Conservation (phyloP, 1,140 invertebrate species). For the Aporrectodea caliginosa region DNA sequence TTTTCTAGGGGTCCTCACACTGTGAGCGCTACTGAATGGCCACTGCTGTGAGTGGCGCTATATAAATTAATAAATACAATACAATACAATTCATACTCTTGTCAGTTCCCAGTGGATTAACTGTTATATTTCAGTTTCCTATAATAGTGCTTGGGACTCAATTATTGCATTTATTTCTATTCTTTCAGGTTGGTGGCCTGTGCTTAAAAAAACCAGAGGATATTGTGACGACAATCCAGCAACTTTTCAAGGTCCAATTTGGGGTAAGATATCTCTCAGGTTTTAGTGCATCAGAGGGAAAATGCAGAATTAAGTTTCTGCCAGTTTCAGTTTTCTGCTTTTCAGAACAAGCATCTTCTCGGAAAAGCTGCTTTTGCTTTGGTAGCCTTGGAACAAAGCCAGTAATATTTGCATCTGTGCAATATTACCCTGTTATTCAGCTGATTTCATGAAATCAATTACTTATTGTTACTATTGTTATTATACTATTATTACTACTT, state of each 20-base stretch:
- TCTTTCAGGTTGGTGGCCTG: background rate
- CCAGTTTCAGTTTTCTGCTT: background rate
- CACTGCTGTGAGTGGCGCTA: background rate
- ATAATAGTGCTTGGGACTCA: background rate
- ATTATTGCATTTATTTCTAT: background rate
- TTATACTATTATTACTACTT: too few relatives aligned
- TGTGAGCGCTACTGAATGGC: background rate
- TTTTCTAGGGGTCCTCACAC: too few relatives aligned
- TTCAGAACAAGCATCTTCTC: background rate
- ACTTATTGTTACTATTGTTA: too few relatives aligned
- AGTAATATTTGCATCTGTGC: background rate
- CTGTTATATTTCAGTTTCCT: background rate
- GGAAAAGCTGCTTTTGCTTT: background rate
- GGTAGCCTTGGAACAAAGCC: background rate
- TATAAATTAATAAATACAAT: too few relatives aligned
- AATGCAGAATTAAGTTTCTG: too few relatives aligned
- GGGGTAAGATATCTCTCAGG: background rate
- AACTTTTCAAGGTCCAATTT: background rate
- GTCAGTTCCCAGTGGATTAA: background rate
- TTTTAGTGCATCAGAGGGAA: too few relatives aligned
- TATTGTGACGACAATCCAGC: background rate
- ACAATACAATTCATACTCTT: too few relatives aligned
- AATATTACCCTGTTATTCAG: background rate
- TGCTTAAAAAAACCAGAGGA: background rate
- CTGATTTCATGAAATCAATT: too few relatives aligned